These are phyloP conservation scores for Scaptomyza cyrtandrae DNA, from an alignment of 2,888 invertebrate genomes.

Conservation along the genomic window DNA sequence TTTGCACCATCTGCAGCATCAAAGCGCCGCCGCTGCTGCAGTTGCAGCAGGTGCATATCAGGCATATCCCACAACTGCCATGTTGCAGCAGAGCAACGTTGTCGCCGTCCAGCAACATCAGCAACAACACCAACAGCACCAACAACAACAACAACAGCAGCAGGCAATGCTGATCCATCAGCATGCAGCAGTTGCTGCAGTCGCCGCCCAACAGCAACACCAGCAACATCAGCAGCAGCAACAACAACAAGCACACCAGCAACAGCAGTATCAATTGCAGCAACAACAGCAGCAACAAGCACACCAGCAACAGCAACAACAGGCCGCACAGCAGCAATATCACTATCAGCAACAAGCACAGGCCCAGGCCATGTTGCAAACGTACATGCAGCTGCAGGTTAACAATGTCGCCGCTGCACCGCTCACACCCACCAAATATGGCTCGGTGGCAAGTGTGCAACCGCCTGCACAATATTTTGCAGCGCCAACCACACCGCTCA, in stretches of 20 bases:
- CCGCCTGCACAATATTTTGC: slow-evolving; percentile 72
- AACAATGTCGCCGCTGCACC: slow-evolving; percentile 78
- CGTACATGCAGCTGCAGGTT: slow-evolving; percentile 83
- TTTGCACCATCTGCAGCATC: slow-evolving; percentile 81
- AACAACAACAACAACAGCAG: slow-evolving; percentile 55
- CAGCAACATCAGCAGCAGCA: slow-evolving; percentile 63
- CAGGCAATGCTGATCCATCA: slow-evolving; percentile 64
- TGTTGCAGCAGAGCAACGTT: slow-evolving; percentile 72
- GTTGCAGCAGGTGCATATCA: slow-evolving; percentile 68
- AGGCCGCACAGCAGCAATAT: slow-evolving; percentile 58
- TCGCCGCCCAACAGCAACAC: slow-evolving; percentile 48
- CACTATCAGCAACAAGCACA: slow-evolving; percentile 76
- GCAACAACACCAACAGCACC: slow-evolving; percentile 64
- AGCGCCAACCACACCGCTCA: slow-evolving; percentile 79
- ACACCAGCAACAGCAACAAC: slow-evolving; percentile 75
- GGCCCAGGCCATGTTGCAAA: slow-evolving; percentile 82
- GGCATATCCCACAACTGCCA: slow-evolving; percentile 63
- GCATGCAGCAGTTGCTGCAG: slow-evolving; percentile 64
- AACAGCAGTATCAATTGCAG: slow-evolving; percentile 61
- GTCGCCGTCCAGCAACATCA: slow-evolving; percentile 73
- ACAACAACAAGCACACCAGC: slow-evolving; percentile 68
- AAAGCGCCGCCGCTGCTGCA: slow-evolving; percentile 62
- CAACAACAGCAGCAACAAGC: slow-evolving; percentile 68
- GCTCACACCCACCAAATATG: slow-evolving; percentile 78
- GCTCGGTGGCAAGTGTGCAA: slow-evolving; percentile 42